Evolutionary conservation across 2,888 invertebrate species (phyloP).

Genomic region (Polydrusus tereticollis): DNA sequence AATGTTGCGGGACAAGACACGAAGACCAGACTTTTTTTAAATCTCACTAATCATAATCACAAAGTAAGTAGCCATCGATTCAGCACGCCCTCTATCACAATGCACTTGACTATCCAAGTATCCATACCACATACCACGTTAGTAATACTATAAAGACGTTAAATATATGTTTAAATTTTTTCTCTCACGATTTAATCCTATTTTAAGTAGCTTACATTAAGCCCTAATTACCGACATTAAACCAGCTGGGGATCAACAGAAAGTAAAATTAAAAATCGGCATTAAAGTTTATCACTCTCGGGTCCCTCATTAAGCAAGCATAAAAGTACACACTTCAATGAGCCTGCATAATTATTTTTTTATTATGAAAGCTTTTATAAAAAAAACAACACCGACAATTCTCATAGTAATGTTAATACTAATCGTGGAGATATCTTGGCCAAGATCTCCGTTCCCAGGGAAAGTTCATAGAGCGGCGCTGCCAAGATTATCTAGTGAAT

Average conservation of each 20-base stretch:
- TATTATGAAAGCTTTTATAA: conserved; percentile 26
- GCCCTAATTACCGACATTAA: conserved; percentile 18
- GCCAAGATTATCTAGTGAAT: conserved; percentile 58
- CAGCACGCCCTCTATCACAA: too few species aligned
- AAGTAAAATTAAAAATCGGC: conserved; percentile 19
- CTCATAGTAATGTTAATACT: conserved; percentile 53
- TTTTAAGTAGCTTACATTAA: conserved; percentile 9
- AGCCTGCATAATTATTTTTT: conserved; percentile 38
- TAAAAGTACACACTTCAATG: conserved; percentile 18
- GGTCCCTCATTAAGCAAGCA: conserved; percentile 3
- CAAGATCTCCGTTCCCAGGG: conserved; percentile 58
- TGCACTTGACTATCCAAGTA: too few species aligned
- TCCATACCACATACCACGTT: neutral
- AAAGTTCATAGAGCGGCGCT: conserved; percentile 56
- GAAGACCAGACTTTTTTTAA: too few species aligned
- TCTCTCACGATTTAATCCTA: conserved; percentile 2
- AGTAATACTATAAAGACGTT: neutral
- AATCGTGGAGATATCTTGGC: conserved; percentile 57
- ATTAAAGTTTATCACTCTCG: conserved; percentile 13
- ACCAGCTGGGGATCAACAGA: conserved; percentile 1
- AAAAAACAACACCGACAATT: conserved; percentile 27
- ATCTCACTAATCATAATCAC: too few species aligned
- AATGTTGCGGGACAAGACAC: too few species aligned
- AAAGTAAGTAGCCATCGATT: too few species aligned
- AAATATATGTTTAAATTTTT: neutral